These are phyloP conservation scores for Stegophylla sp. DNA, from an alignment of 2,888 invertebrate species.

Conservation along the genomic window DNA sequence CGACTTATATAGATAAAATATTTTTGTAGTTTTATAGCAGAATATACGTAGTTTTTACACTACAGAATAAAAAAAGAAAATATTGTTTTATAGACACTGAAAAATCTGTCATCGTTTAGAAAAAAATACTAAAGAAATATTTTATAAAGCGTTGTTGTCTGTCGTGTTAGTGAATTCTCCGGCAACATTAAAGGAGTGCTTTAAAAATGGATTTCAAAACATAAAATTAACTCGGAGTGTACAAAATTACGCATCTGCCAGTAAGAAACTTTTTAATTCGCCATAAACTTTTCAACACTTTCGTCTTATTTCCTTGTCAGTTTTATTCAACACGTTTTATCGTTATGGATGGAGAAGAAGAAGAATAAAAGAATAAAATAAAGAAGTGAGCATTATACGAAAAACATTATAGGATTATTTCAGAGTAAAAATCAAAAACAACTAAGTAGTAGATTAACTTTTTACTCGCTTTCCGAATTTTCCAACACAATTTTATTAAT, in stretches of 20 bases:
- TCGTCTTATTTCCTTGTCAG: constrained; percentile 15
- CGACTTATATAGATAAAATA: too few relatives aligned
- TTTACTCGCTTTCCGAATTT: background rate
- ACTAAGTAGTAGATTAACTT: background rate
- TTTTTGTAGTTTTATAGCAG: too few relatives aligned
- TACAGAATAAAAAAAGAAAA: too few relatives aligned
- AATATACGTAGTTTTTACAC: too few relatives aligned
- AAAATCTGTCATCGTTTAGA: too few relatives aligned
- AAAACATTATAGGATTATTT: background rate
- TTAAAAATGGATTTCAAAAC: constrained; percentile 41
- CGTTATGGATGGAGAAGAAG: background rate
- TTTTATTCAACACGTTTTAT: constrained; percentile 36
- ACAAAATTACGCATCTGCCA: constrained; percentile 30
- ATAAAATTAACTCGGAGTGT: constrained; percentile 37
- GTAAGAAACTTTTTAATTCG: constrained; percentile 44
- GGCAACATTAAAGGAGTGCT: constrained; percentile 14
- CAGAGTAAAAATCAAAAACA: background rate
- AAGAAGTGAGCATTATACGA: background rate
- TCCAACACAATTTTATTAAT: too few relatives aligned
- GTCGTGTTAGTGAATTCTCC: constrained; percentile 14
- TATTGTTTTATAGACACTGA: too few relatives aligned
- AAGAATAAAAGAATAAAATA: background rate
- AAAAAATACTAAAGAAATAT: too few relatives aligned
- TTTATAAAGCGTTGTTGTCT: constrained; percentile 28
- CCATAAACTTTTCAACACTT: constrained; percentile 43